phyloP scores from a whole-genome alignment of 2,113 vertebrate genomes.

The Brachypteracias leptosomus region DNA sequence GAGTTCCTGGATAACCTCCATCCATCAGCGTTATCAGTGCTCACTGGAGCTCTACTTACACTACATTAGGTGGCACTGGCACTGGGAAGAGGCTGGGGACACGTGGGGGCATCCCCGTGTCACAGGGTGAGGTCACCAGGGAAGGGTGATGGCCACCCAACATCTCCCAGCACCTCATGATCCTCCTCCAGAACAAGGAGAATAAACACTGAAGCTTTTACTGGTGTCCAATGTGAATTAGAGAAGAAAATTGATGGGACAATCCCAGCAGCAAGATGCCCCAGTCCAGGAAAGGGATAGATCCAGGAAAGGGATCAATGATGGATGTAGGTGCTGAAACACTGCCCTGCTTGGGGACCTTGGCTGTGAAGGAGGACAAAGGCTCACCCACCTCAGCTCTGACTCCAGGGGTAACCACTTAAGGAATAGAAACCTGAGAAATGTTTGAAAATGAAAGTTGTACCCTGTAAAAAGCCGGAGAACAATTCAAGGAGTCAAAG shows the following conservation, averaged over 20 bases:
- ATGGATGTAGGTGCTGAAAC: background rate
- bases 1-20: constrained; percentile 4
- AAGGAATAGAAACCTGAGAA: background rate
- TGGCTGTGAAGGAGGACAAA: background rate
- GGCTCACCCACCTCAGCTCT: rapidly evolving
- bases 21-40: background rate
- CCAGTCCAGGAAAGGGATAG: background rate
- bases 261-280: background rate
- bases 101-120: rapidly evolving
- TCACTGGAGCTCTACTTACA: background rate
- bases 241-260: background rate
- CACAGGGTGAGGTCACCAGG: background rate
- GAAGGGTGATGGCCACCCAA: background rate
- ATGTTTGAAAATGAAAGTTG: background rate
- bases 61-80: background rate
- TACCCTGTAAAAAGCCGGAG: background rate
- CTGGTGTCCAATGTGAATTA: background rate
- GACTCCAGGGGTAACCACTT: background rate
- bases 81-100: background rate
- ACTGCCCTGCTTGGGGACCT: background rate
- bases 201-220: background rate
- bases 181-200: background rate
- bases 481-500: background rate
- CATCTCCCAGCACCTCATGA: background rate
- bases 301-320: background rate